These are phyloP conservation scores for Drosophila ustulata DNA, from an alignment of 2,888 invertebrate species.

Conservation along the genomic window DNA sequence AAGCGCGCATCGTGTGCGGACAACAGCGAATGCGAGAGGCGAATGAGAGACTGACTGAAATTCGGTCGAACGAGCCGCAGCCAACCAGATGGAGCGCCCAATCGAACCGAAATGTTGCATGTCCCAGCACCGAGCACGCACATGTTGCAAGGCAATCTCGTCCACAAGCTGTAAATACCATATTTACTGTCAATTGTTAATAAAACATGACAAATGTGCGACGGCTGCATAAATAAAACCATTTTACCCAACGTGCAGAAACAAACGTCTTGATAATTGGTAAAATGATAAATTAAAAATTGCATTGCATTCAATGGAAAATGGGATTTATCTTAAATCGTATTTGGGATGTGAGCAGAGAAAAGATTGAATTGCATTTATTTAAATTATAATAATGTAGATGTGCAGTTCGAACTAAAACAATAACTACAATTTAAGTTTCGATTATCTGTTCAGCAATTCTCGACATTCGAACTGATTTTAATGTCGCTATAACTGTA, in stretches of 20 bases:
- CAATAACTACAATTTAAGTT: too few species aligned
- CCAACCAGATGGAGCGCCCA: constrained; percentile 39
- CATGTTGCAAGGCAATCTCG: constrained; percentile 12
- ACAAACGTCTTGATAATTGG: neutral
- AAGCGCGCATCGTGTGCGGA: constrained; percentile 41
- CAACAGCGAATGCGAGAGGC: constrained; percentile 47
- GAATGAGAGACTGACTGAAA: constrained; percentile 52
- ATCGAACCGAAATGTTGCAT: constrained; percentile 32
- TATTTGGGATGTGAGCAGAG: too few species aligned
- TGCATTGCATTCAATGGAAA: neutral
- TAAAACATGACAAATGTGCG: constrained; percentile 3
- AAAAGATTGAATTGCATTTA: too few species aligned
- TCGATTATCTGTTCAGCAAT: too few species aligned
- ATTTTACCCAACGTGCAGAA: neutral
- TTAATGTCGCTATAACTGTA: too few species aligned
- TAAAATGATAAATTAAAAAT: constrained; percentile 1
- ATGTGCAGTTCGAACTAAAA: too few species aligned
- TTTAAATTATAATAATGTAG: too few species aligned
- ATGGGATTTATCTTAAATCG: too few species aligned
- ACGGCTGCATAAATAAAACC: constrained; percentile 2
- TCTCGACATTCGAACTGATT: too few species aligned
- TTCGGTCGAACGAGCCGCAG: constrained; percentile 19
- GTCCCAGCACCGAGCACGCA: neutral
- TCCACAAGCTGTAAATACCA: constrained; percentile 17
- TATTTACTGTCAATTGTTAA: constrained; percentile 4